Evolutionary conservation across 2,888 invertebrate species (phyloP), one percentile per base, ranked within the genome.

Genomic region (Steinernema scapterisci): DNA sequence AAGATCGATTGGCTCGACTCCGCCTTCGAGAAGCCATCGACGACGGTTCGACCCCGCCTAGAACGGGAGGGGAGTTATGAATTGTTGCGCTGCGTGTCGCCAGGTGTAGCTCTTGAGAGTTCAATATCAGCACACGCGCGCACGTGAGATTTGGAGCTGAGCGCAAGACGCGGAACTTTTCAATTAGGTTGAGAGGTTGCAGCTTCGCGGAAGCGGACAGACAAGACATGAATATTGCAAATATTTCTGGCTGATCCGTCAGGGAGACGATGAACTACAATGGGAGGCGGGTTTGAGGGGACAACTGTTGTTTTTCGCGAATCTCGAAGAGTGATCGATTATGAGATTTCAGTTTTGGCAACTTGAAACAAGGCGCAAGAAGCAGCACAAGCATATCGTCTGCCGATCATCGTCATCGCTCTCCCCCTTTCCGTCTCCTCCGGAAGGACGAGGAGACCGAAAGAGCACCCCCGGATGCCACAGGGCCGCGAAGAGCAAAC

Each of bases 1-100:
- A 63, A 63, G 63, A 63, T 63, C 63, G 63, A 63, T 63, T 63
- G 27, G 23, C 63, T 63, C 27, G 63, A 63, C 63, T 63, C 63
- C 63, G 63, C 63, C 63, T 63, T 25, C 16, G 31, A 63, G 31
- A 25, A 63, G 63, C 63, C 23, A 63, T 63, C 23, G 63, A 63
- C 19, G 63, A 25, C 31, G 25, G 63, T 38, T 38, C 38, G 38
- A 38, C 38, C 38, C 38, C 38, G 38, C 38, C 38, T 38, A 38
- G 38, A 38, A 38, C 38, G 38, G 38, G 38, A 38, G 38, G 9
- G 38, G 38, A 38, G 38, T 63, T 63, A 63, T 63, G 63, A 63
- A 27, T 63, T 63, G 63, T 63, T 31, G 63, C 63, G 63, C 63
- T 25, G 13, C 5, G 48, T 63, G 11, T 52, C 23, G 52, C 23